Percentiles rank a stretch among this genome's conserved stretches.
Evolutionary conservation across 2,888 invertebrate genomes (phyloP).

Genomic region (Drosophila maculinotata): DNA sequence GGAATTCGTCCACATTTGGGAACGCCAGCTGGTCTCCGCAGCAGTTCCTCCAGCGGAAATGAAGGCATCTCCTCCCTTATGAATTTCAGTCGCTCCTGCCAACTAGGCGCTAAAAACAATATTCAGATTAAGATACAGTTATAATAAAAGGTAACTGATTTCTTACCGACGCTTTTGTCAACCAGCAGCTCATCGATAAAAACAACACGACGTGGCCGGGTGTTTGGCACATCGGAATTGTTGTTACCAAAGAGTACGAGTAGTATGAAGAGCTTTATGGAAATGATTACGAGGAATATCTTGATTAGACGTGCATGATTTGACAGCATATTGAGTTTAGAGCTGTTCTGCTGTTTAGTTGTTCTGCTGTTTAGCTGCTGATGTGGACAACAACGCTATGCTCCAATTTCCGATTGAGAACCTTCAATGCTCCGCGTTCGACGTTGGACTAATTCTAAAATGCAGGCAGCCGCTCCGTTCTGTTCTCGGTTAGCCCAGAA

Average conservation of each 20-base stretch:
- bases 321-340: conserved; percentile 26
- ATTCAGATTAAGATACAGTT: too few relatives aligned
- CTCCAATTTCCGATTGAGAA: neutral
- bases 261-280: conserved; percentile 34
- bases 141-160: neutral
- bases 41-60: conserved; percentile 58
- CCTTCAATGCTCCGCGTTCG: conserved; percentile 5
- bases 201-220: neutral
- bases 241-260: conserved; percentile 13
- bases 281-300: conserved; percentile 30
- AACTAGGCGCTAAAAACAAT: conserved; percentile 30
- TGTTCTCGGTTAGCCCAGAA: neutral
- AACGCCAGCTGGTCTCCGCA: neutral
- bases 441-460: conserved; percentile 22
- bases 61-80: conserved; percentile 61
- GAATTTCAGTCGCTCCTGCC: conserved; percentile 37
- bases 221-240: neutral
- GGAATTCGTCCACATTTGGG: conserved; percentile 85
- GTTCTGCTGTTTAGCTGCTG: neutral
- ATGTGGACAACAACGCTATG: neutral
- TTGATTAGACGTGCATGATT: conserved; percentile 20
- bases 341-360: neutral
- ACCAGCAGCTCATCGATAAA: conserved; percentile 39
- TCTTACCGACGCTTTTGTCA: conserved; percentile 37
- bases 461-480: conserved; percentile 10